Evolutionary conservation across 1,140 invertebrate genomes (phyloP), one percentile per base, ranked within the genome.

Genomic region (Ditylenchus dipsaci): DNA sequence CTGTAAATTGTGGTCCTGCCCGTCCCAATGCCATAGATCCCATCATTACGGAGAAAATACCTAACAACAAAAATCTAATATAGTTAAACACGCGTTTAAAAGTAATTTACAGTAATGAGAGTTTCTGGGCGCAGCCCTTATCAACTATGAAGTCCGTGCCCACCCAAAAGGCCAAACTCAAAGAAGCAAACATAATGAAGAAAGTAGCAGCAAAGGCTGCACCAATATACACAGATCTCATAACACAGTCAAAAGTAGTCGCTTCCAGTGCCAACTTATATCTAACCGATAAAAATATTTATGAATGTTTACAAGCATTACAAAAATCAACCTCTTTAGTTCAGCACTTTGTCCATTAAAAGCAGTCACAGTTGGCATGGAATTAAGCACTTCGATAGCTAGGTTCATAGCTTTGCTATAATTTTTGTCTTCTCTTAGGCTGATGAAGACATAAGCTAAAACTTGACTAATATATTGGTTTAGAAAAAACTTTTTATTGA

Each of bases 301-400:
- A 63, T 13, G 21, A 3, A 43, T 60, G 1, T 27, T 21, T 11
- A 71, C n/a, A 1, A 56, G 21, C 23, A 23, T 17, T 49, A 59
- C 23, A 19, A 1, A 45, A 63, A 63, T 33, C 13, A 27, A 74
- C 62, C 74, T 23, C 21, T 60, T 33, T 33, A 63, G 43, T 84
- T 91, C 90, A 75, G 88, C 88, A 17, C 84, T 71, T 80, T 92
- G 89, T 11, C 90, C 91, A 67, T 89, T 89, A 77, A 92, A 92
- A 0, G 90, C 89, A 27, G 89, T 87, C 0, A 93, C 90, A 0
- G 91, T 92, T 23, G 89, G 85, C 9, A 92, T 87, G 0, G 88
- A 85, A 27, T 87, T 87, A 1, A 93, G 76, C 0, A 89, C 89
- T 81, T 93, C 90, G 80, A 91, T 90, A 0, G 91, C 91, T 3